Evolutionary conservation across 2,113 vertebrate species (phyloP), one percentile per base, ranked within the genome.

Genomic region (Ophthalmotilapia sp.): DNA sequence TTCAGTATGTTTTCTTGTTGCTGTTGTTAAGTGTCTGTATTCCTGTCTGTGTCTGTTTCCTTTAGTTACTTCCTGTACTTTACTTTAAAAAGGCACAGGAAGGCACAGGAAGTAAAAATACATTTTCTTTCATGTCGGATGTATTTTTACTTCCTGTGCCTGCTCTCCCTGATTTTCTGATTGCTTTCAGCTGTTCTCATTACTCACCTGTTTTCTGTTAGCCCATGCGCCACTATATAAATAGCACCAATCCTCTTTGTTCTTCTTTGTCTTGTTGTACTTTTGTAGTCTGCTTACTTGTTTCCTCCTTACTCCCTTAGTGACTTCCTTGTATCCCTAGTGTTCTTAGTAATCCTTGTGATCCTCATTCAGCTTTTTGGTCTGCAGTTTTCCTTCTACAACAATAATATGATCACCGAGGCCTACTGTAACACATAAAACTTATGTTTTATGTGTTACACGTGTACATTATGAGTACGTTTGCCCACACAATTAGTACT

Each of bases 401-500:
- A 26, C 68, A 5, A 47, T 75, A 29, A 75, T 29, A 47, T 75
- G 21, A 0, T 26, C 68, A 75, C 21, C 1, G 14, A 73, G 13
- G 68, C 8, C 13, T 45, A 26, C 40, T 10, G 68, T 14, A 40
- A 68, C 65, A 68, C 36, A 40, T 40, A 14, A 40, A 42, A 42
- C 12, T 0, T 19, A 51, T 0, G 3, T 51, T 51, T 51, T 21
- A 53, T 21, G n/a, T 58, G 26, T 58, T 58, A 17, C 55, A 31
- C 4, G 26, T 19, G 56, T 60, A 60, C 29, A 10, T 33, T 60
- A 33, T 60, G 15, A 33, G 40, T 45, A 26, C 0, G 5, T 73
- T 73, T 45, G 42, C 36, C 40, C 21, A 47, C 40, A 29, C 68
- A 75, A 2, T 75, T 47, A 75, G 40, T 70, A 14, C 2, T 55